Conservation (phyloP, 2,888 invertebrate species). For the Agriopis aurantiaria region DNA sequence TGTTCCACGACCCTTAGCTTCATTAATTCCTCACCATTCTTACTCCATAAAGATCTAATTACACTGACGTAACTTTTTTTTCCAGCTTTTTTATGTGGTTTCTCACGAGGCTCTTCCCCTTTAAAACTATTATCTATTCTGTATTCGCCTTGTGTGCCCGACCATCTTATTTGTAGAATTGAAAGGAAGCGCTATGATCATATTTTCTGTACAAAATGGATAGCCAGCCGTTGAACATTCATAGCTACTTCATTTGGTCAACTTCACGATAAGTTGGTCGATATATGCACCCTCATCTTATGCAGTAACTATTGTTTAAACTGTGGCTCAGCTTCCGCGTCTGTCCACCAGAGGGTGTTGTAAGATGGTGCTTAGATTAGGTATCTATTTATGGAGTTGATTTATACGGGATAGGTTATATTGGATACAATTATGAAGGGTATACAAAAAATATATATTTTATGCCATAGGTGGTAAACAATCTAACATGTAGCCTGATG, state of each 20-base stretch:
- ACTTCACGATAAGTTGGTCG: too few relatives aligned
- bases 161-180: too few relatives aligned
- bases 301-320: background rate
- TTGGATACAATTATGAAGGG: too few relatives aligned
- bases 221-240: too few relatives aligned
- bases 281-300: background rate
- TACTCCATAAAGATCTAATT: constrained; percentile 29
- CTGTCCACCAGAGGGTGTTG: background rate
- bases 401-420: too few relatives aligned
- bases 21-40: constrained; percentile 14
- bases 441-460: too few relatives aligned
- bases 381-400: background rate
- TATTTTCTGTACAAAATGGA: too few relatives aligned
- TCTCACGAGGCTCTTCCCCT: constrained; percentile 39
- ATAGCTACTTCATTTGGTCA: too few relatives aligned
- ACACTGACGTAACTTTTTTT: constrained; percentile 17
- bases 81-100: constrained; percentile 30
- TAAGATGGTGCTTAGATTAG: background rate
- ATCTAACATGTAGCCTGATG: too few relatives aligned
- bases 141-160: background rate
- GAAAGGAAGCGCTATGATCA: too few relatives aligned
- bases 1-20: constrained; percentile 9
- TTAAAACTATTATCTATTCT: constrained; percentile 17
- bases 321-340: background rate
- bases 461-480: too few relatives aligned